phyloP scores from a whole-genome alignment of 2,888 invertebrate genomes.

The Parapristionchus giblindavisi region DNA sequence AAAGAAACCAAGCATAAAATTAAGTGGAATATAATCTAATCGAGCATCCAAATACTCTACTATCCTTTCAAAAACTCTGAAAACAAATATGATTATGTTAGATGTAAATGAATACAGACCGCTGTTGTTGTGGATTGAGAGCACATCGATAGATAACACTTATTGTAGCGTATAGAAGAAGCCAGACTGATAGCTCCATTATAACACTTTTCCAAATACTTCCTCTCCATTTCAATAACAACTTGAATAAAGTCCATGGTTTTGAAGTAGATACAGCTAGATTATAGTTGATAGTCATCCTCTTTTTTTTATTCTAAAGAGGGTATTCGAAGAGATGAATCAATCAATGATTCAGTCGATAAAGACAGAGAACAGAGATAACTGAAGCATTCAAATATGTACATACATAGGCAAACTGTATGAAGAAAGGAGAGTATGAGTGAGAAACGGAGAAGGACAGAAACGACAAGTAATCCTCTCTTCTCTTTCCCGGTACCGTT shows the following conservation, averaged over 20 bases:
- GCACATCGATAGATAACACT: slow-evolving; percentile 55
- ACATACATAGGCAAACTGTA: neutral
- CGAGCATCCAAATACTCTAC: slow-evolving; percentile 56
- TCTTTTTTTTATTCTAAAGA: no score
- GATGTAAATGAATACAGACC: slow-evolving; percentile 44
- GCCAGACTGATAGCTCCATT: slow-evolving; percentile 55
- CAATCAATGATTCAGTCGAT: neutral
- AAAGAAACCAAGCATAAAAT: slow-evolving; percentile 60
- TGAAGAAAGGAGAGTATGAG: neutral
- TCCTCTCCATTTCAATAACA: slow-evolving; percentile 59
- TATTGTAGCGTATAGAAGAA: slow-evolving; percentile 52
- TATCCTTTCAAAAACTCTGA: slow-evolving; percentile 55
- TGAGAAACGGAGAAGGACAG: neutral
- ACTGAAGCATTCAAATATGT: neutral
- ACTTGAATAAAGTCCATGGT: slow-evolving; percentile 60
- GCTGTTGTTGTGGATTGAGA: slow-evolving; percentile 53
- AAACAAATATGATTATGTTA: neutral
- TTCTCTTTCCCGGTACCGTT: slow-evolving; percentile 7
- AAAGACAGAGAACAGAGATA: neutral
- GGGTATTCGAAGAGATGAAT: no score
- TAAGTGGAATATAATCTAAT: slow-evolving; percentile 55
- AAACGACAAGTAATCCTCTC: slow-evolving; percentile 13
- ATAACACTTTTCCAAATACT: slow-evolving; percentile 59
- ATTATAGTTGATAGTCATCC: slow-evolving; percentile 61
- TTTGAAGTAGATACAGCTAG: slow-evolving; percentile 58